Percentiles rank a stretch among this genome's conserved stretches.
Conservation (phyloP, 2,797 vertebrate species). For the Dromococcyx pavoninus region DNA sequence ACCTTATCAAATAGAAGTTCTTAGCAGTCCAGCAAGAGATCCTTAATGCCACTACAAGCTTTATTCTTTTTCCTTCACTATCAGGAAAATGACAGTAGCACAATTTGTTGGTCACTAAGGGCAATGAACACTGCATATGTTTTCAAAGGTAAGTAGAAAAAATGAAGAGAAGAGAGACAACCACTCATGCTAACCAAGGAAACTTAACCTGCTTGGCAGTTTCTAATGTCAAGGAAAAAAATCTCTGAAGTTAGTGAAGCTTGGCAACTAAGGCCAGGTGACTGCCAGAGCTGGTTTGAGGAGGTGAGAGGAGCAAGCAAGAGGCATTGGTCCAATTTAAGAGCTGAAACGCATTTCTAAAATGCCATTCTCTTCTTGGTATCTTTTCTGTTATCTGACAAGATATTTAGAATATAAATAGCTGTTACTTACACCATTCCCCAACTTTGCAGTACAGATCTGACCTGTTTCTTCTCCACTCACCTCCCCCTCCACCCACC, state of each 20-base stretch:
- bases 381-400: neutral
- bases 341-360: neutral
- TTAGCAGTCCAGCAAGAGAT: neutral
- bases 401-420: constrained; percentile 36
- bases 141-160: neutral
- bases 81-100: neutral
- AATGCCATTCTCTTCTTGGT: neutral
- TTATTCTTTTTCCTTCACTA: neutral
- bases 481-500: constrained; percentile 27
- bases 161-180: neutral
- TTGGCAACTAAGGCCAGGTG: neutral
- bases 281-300: neutral
- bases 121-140: neutral
- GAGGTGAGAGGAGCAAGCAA: neutral
- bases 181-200: neutral
- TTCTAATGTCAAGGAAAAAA: neutral
- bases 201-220: neutral
- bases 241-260: neutral
- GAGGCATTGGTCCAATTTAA: neutral
- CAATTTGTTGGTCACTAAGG: neutral
- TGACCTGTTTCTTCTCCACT: constrained; percentile 47
- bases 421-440: constrained; percentile 11
- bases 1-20: neutral
- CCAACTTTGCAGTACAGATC: neutral
- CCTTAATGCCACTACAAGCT: neutral